A percentile compares a stretch with the other conserved stretches of the same genome.
Conservation (phyloP, 2,888 invertebrate genomes). For the Leucania comma region DNA sequence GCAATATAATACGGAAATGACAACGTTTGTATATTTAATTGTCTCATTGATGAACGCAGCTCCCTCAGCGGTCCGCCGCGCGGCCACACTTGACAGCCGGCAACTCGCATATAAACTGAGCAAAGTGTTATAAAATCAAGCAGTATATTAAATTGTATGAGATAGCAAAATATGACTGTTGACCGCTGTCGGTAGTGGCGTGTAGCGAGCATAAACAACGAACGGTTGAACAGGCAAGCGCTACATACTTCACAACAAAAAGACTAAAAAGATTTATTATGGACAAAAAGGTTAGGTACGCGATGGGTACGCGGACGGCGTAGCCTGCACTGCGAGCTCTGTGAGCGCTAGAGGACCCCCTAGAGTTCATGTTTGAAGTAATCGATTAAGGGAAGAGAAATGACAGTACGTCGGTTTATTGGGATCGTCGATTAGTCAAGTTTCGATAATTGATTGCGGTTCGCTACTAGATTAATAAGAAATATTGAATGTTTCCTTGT, state of each 20-base stretch:
- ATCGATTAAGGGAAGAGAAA: conserved; percentile 90
- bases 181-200: conserved; percentile 60
- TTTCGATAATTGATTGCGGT: conserved; percentile 89
- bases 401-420: conserved; percentile 88
- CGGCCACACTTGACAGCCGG: conserved; percentile 48
- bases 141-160: conserved; percentile 69
- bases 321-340: conserved; percentile 65
- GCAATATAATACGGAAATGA: conserved; percentile 76
- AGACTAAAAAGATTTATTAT: conserved; percentile 81
- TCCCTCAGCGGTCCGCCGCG: conserved; percentile 33
- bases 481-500: conserved; percentile 78
- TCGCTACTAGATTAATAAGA: conserved; percentile 88
- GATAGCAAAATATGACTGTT: conserved; percentile 65
- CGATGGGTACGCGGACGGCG: conserved; percentile 62
- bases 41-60: conserved; percentile 54
- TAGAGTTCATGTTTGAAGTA: conserved; percentile 87
- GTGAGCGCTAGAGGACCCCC: conserved; percentile 82
- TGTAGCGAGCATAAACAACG: conserved; percentile 64
- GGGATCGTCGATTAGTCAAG: conserved; percentile 87
- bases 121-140: conserved; percentile 66
- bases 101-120: conserved; percentile 47
- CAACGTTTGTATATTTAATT: conserved; percentile 71
- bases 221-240: conserved; percentile 58
- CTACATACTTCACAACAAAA: conserved; percentile 72
- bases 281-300: conserved; percentile 79